Evolutionary conservation across 1,140 invertebrate genomes (phyloP), one percentile per base, ranked within the genome.

Genomic region (Tribolium madens): DNA sequence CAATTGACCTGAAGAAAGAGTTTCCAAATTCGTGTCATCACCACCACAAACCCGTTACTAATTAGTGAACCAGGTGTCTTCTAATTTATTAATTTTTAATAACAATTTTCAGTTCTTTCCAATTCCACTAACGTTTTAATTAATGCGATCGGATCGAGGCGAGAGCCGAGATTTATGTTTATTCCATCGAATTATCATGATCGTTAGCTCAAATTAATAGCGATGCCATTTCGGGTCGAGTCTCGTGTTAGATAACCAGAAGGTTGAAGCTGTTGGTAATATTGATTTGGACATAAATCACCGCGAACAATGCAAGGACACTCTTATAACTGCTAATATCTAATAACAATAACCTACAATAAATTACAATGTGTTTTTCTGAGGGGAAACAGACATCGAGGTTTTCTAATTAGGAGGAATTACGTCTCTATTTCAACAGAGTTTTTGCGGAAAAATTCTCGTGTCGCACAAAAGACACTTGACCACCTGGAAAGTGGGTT

Each of bases 231-330:
- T 64, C 57, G 52, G 52, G 14, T 18, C 52, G 57, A 64, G 57
- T 12, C 57, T 64, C 26, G 57, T 64, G 57, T 64, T 64, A 64
- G 57, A 64, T 64, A 64, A 64, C 70, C 42, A 50, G 70, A 72
- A 72, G 70, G 70, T 72, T 72, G 70, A 21, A 72, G 42, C 50
- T 72, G 50, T 50, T 48, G 46, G 57, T 64, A 64, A 64, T 64
- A 64, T 64, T 64, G 57, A 64, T 64, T 64, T 26, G 48, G 31
- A 68, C 64, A 71, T 76, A 76, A 76, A 76, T 76, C 75, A 71
- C 52, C 18, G 17, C 52, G 10, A 74, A 77, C 76, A 77, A 77
- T 74, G 76, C 76, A 77, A 77, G 76, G 76, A 52, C 73, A 75
- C 52, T 47, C 53, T 77, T 74, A 52, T 74, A 74, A 15, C 21